Percentiles rank a stretch among this genome's conserved stretches.
phyloP scores from a whole-genome alignment of 2,113 vertebrate species.

The Psittacula cyanocephala region DNA sequence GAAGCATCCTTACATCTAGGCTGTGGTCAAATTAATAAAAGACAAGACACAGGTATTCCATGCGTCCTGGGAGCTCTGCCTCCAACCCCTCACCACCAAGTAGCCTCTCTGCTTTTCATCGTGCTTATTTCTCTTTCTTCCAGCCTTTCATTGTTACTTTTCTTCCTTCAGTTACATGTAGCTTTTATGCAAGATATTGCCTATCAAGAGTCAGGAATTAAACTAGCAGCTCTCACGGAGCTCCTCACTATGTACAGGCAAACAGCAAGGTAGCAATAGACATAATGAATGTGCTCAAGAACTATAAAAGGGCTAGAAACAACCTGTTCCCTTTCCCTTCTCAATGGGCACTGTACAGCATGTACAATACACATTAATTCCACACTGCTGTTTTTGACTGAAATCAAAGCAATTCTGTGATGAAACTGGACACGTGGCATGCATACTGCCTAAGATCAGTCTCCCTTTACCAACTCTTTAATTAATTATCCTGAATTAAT shows the following conservation, averaged over 20 bases:
- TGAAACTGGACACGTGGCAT: background rate
- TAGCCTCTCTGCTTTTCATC: background rate
- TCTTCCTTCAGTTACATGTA: background rate
- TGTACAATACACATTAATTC: background rate
- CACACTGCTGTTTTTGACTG: background rate
- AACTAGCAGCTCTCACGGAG: background rate
- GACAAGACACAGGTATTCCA: background rate
- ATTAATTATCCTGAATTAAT: constrained; percentile 1
- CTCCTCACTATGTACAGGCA: background rate
- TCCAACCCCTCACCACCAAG: background rate
- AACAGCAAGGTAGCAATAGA: background rate
- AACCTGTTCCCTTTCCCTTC: background rate
- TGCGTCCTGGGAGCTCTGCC: background rate
- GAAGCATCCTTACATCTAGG: background rate
- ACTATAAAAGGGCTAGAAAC: background rate
- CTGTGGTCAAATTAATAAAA: background rate
- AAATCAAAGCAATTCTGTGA: background rate
- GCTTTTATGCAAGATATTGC: background rate
- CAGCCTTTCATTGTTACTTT: background rate
- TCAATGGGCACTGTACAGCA: background rate
- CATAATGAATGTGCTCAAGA: background rate
- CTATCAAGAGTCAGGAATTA: background rate
- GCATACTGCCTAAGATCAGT: background rate
- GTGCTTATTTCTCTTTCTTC: background rate
- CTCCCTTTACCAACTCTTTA: background rate